These are phyloP conservation scores for Pavo muticus DNA, from an alignment of 2,113 vertebrate genomes.

Conservation along the genomic window DNA sequence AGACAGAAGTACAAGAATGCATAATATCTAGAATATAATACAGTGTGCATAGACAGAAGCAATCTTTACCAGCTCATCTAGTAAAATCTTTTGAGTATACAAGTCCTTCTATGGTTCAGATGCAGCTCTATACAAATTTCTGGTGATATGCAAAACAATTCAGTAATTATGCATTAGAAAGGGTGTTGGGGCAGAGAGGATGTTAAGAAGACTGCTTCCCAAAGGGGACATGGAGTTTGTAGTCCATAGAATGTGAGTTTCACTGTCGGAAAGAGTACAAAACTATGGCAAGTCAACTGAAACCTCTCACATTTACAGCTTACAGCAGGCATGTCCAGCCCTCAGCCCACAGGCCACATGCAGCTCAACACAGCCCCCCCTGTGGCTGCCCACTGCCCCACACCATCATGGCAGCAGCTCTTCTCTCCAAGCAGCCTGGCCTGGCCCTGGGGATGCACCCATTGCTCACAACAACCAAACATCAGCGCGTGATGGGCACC, in stretches of 20 bases:
- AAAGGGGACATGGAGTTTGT: not conserved
- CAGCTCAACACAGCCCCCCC: too few species aligned
- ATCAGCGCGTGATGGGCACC: too few species aligned
- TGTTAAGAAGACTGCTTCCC: not conserved
- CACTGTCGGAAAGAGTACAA: not conserved
- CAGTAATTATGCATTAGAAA: not conserved
- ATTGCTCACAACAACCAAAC: too few species aligned
- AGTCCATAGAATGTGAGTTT: not conserved
- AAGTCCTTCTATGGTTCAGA: not conserved
- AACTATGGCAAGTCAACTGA: not conserved
- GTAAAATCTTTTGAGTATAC: not conserved
- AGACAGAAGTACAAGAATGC: not conserved
- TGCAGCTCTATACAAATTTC: not conserved
- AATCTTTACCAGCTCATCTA: not conserved
- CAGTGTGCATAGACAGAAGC: not conserved
- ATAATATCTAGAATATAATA: not conserved
- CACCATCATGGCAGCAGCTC: too few species aligned
- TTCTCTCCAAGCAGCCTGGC: too few species aligned
- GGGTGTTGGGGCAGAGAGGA: rapidly evolving
- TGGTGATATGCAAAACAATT: not conserved
- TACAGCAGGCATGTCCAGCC: not conserved
- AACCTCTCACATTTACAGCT: not conserved
- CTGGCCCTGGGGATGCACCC: too few species aligned
- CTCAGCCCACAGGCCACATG: too few species aligned
- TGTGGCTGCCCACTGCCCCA: too few species aligned